Base-by-base conservation (phyloP, 1,140 invertebrate genomes). In the Schlechtendalia chinensis region DNA sequence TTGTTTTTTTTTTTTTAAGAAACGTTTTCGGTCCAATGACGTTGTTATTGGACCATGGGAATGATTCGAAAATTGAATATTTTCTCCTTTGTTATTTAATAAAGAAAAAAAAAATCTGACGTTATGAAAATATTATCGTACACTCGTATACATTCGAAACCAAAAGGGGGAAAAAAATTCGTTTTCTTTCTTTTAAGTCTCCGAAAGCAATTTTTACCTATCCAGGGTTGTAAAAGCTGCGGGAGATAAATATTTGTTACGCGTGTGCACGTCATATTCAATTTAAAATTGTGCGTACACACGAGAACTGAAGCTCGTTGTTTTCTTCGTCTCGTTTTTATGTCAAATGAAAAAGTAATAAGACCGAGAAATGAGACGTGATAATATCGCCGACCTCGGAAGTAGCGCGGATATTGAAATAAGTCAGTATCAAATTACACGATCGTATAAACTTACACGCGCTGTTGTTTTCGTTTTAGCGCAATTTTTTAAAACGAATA, bases 211-310 rank as follows among this genome's bases (percentile, higher is more conserved):
- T 47, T 24, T 69, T 69, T 69, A 47, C n/a, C n/a, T 47, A 24
- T 47, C 47, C 6, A 14, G n/a, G 5, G 32, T 39, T 4, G 32
- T 39, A 45, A 17, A n/a, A 24, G 24, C 65, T 47, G 22, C 5
- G 24, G 1, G 16, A 24, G n/a, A 47, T 69, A 69, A 8, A 69
- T 24, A 19, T 45, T 11, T 24, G 32, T 69, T 17, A 45, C 5
- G 45, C 45, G 1, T 22, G n/a, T 14, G 4, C n/a, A 47, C 32
- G 14, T 47, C 32, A 69, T 22, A 69, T 47, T 69, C n/a, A 69
- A 69, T 69, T 69, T 47, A 45, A 47, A 69, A 47, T 47, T 69
- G 39, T 69, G 22, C 22, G 39, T n/a, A 29, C 22, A 47, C 17
- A 47, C 11, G n/a, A n/a, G n/a, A n/a, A n/a, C 12, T 65, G n/a